Evolutionary conservation across 2,797 vertebrate genomes (phyloP).

Genomic region (Coregonus suidteri): DNA sequence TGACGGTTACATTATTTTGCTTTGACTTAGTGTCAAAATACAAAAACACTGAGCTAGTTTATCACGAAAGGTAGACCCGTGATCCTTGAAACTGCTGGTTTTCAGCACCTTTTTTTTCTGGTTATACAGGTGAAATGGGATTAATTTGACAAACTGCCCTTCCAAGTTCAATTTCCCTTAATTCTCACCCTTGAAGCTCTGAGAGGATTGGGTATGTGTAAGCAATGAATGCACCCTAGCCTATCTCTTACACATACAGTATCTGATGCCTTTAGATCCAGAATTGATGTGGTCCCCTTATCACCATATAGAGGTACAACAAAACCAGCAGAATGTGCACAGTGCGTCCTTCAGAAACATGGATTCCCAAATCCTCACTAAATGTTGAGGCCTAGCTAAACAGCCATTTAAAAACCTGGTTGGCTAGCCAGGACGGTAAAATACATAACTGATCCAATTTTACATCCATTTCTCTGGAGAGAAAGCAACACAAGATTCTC

Average conservation of each 20-base stretch:
- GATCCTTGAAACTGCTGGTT: neutral
- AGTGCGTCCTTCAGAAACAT: neutral
- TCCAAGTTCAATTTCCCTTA: neutral
- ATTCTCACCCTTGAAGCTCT: neutral
- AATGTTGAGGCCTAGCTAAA: neutral
- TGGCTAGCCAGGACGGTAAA: neutral
- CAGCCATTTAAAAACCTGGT: slow-evolving; percentile 14
- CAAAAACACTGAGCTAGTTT: neutral
- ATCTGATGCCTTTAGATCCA: neutral
- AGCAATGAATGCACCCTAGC: neutral
- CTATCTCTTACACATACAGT: neutral
- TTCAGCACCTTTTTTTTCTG: neutral
- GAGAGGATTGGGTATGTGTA: neutral
- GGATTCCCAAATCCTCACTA: neutral
- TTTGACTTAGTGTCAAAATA: neutral
- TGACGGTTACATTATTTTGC: neutral
- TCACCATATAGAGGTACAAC: neutral
- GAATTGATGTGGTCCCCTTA: neutral
- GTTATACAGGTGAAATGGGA: neutral
- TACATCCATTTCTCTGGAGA: neutral
- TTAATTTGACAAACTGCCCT: neutral
- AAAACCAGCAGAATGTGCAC: neutral
- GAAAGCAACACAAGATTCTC: slow-evolving; percentile 1
- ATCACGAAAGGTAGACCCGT: neutral
- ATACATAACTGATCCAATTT: neutral